Evolutionary conservation across 2,888 invertebrate species (phyloP).

Genomic region (Hypselothyrea guttata): DNA sequence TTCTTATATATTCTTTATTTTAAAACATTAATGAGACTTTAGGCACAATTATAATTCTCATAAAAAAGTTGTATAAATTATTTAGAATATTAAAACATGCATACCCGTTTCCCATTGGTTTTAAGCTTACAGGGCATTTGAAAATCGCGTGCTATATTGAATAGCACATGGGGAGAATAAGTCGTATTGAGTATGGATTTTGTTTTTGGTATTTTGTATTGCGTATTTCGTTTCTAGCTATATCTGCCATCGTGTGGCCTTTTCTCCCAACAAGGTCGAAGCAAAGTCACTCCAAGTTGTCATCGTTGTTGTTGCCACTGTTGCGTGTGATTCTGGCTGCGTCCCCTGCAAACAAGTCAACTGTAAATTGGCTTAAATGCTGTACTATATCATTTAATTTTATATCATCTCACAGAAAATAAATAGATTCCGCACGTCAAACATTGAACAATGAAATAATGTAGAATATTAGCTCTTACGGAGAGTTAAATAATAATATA

Average conservation of each 20-base stretch:
- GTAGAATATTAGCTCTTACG: too few species aligned
- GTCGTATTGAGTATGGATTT: conserved; percentile 35
- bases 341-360: conserved; percentile 58
- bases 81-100: too few species aligned
- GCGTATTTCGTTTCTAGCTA: conserved; percentile 24
- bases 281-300: conserved; percentile 63
- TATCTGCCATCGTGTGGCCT: conserved; percentile 22
- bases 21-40: too few species aligned
- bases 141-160: conserved; percentile 57
- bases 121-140: conserved; percentile 17
- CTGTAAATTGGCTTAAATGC: conserved; percentile 72
- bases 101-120: too few species aligned
- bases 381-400: conserved; percentile 55
- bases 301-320: too few species aligned
- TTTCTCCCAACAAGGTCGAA: conserved; percentile 56
- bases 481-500: too few species aligned
- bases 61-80: too few species aligned
- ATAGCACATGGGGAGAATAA: conserved; percentile 44
- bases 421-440: conserved; percentile 30
- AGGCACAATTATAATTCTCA: too few species aligned
- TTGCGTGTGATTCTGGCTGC: conserved; percentile 38
- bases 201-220: conserved; percentile 30
- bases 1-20: too few species aligned
- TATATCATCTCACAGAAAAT: conserved; percentile 32
- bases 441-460: too few species aligned